A percentile compares a stretch with the other conserved stretches of the same genome.
phyloP scores from a whole-genome alignment of 1,140 invertebrate species.

The Lethrus apterus region DNA sequence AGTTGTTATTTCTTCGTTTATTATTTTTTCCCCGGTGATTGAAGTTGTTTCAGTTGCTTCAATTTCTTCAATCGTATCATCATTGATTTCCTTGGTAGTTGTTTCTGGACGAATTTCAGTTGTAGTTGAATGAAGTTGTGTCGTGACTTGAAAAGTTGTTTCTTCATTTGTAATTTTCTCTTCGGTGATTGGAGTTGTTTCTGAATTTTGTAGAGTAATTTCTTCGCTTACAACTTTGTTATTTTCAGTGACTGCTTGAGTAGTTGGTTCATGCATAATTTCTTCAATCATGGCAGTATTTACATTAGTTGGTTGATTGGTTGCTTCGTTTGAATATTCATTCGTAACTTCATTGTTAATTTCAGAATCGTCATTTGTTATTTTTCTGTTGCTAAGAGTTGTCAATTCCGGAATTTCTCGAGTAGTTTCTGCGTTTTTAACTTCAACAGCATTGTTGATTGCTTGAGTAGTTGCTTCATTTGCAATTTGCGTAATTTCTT shows the following conservation, averaged over 20 bases:
- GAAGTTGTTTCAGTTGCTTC: not conserved
- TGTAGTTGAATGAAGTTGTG: not conserved
- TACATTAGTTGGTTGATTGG: no score
- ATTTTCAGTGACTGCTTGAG: not conserved
- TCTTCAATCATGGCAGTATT: no score
- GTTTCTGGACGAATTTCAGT: not conserved
- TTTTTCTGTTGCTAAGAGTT: no score
- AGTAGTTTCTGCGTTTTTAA: no score
- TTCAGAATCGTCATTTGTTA: no score
- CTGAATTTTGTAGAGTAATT: conserved; percentile 9
- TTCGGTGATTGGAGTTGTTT: not conserved
- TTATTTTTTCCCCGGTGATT: no score
- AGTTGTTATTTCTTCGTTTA: no score
- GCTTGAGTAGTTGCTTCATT: not conserved
- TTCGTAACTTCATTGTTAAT: no score
- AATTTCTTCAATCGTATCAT: no score
- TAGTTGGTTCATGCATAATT: conserved; percentile 1
- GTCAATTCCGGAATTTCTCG: no score
- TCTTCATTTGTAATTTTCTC: not conserved
- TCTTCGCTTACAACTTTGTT: no score
- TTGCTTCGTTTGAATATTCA: no score
- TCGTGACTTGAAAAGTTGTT: not conserved
- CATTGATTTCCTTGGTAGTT: not conserved
- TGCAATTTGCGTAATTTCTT: not conserved
- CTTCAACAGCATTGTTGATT: not conserved